These are phyloP conservation scores for Ectropis crepuscularia DNA, from an alignment of 2,888 invertebrate genomes.

Conservation along the genomic window DNA sequence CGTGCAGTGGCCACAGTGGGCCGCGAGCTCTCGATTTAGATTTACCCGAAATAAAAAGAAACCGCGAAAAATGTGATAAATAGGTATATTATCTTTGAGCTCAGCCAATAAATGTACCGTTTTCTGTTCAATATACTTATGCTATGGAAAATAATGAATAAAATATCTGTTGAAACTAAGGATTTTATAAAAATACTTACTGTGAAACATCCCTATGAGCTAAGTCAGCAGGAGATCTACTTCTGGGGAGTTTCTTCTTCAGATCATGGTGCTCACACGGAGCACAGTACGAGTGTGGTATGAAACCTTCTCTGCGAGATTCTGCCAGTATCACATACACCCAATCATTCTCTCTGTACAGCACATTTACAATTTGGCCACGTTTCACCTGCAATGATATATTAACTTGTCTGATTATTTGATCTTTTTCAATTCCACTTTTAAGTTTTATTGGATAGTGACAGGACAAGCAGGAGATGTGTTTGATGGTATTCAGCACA, in stretches of 20 bases:
- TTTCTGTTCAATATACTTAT: too few species aligned
- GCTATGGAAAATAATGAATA: too few species aligned
- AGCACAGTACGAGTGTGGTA: constrained; percentile 97
- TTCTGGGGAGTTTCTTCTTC: constrained; percentile 94
- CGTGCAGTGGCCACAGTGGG: too few species aligned
- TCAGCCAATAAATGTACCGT: too few species aligned
- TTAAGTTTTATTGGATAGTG: too few species aligned
- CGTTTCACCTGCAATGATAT: constrained; percentile 86
- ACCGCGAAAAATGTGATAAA: too few species aligned
- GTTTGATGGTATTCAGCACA: too few species aligned
- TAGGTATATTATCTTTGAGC: too few species aligned
- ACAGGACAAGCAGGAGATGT: too few species aligned
- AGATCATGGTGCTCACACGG: constrained; percentile 94
- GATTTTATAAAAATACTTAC: constrained; percentile 57
- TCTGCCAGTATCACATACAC: constrained; percentile 97
- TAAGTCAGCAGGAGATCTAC: constrained; percentile 83
- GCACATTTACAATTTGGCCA: constrained; percentile 96
- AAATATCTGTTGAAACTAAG: neutral
- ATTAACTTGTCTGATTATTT: neutral
- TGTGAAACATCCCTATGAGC: constrained; percentile 86
- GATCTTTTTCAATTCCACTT: too few species aligned
- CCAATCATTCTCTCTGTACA: constrained; percentile 98
- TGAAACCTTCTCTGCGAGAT: constrained; percentile 96
- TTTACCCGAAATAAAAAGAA: too few species aligned
- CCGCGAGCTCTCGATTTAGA: too few species aligned